A percentile compares a stretch with the other conserved stretches of the same genome.
Conservation (phyloP, 2,113 vertebrate species). For the Apodemus speciosus region DNA sequence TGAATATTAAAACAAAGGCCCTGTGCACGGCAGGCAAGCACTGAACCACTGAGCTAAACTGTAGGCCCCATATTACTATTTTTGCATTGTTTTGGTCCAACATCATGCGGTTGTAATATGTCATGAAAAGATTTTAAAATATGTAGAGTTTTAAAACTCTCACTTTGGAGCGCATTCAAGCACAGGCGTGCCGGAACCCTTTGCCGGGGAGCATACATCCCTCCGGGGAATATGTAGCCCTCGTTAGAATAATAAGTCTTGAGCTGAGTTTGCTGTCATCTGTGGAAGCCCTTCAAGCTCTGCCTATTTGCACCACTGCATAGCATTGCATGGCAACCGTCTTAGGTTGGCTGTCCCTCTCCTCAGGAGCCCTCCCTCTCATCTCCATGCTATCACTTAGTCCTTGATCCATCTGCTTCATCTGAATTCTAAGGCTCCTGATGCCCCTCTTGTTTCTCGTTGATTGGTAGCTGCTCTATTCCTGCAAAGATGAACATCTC, state of each 20-base stretch:
- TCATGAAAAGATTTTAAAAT: not conserved
- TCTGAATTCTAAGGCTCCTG: not conserved
- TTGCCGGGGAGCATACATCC: not conserved
- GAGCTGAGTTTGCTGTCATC: not conserved
- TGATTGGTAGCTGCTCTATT: too few relatives aligned
- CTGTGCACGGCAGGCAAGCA: not conserved
- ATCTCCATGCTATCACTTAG: too few relatives aligned
- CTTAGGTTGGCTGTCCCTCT: not conserved
- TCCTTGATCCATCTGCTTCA: not conserved
- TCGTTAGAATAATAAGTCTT: too few relatives aligned
- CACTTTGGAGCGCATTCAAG: not conserved
- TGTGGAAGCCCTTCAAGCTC: not conserved
- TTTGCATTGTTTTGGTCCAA: not conserved
- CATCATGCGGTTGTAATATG: not conserved
- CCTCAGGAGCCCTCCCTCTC: not conserved
- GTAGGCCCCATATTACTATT: not conserved
- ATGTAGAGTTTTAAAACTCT: not conserved
- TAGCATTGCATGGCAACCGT: too few relatives aligned
- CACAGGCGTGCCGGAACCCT: not conserved
- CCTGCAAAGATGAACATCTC: not conserved
- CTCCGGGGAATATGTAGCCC: not conserved
- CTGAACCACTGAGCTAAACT: not conserved
- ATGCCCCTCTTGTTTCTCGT: not conserved
- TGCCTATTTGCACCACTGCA: not conserved
- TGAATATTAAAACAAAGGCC: not conserved